Evolutionary conservation across 2,888 invertebrate species (phyloP).

Genomic region (Tenthredo mesomela): DNA sequence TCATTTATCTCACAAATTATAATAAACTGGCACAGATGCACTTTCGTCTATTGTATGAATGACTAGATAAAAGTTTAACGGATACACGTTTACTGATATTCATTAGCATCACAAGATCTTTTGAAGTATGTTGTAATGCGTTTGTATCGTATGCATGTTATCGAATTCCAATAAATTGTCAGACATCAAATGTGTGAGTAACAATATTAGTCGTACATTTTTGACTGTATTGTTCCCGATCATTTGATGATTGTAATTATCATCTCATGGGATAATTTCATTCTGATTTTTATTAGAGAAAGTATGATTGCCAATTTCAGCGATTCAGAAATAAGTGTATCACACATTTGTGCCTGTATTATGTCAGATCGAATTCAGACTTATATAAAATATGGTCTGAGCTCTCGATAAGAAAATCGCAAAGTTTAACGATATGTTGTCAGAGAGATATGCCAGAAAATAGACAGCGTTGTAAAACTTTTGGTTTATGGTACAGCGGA

Average conservation of each 20-base stretch:
- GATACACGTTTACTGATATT: background rate
- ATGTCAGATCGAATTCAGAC: slow-evolving; percentile 11
- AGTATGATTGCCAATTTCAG: slow-evolving; percentile 22
- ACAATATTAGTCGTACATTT: background rate
- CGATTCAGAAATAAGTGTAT: slow-evolving; percentile 28
- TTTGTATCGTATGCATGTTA: background rate
- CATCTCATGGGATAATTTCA: background rate
- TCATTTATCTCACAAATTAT: slow-evolving; percentile 12
- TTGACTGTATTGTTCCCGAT: background rate
- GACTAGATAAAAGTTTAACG: background rate
- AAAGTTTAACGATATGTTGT: slow-evolving; percentile 5
- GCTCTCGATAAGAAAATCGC: background rate
- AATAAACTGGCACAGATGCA: slow-evolving; percentile 42
- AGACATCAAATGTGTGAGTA: background rate
- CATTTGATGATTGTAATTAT: background rate
- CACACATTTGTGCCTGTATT: slow-evolving; percentile 8
- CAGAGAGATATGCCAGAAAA: slow-evolving; percentile 19
- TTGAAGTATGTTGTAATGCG: background rate
- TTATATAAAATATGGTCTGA: background rate
- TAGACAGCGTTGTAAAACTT: slow-evolving; percentile 54
- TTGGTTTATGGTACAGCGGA: slow-evolving; percentile 84
- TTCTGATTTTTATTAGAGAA: background rate
- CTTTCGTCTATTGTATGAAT: slow-evolving; percentile 45
- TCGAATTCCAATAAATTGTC: slow-evolving; percentile 8
- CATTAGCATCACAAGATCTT: background rate